Evolutionary conservation across 2,797 vertebrate genomes (phyloP), one percentile per base, ranked within the genome.

Genomic region (Eulemur albifrons): DNA sequence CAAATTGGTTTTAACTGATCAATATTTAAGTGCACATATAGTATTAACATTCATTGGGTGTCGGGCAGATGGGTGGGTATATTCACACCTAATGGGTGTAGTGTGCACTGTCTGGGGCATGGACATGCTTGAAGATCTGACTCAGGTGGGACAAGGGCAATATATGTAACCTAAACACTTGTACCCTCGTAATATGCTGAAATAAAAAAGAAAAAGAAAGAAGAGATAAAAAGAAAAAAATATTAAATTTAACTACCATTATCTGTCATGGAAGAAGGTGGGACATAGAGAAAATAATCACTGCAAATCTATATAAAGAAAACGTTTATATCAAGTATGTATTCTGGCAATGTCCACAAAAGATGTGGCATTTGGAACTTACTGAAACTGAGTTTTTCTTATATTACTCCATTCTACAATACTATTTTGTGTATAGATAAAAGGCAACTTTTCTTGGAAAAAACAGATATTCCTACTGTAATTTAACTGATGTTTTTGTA

Each of bases 401-500:
- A 65, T 79, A 48, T 14, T 14, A 23, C 15, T 86, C n/a, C 11
- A 76, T 45, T 83, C 30, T 45, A 32, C 27, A 30, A 38, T 84
- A 79, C 89, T 40, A 48, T 57, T 79, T 65, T 17, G 4, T 65
- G 45, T 79, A 67, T n/a, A 9, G 11, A 30, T 65, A 65, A 80
- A 63, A 32, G 12, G 4, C 15, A 38, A 3, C 70, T 85, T 65
- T 95, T 70, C 32, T 65, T 40, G 32, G 21, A 89, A 89, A 8
- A 4, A 83, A 65, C 77, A 72, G 18, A 30, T 79, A 57, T 57
- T 57, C 9, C 15, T 67, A 48, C 7, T 45, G 2, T 54, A 72
- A 79, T n/a, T 54, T 80, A 90, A 73, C 4, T 5, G 54, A 77
- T 38, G 85, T 79, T 85, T 89, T 95, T 90, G n/a, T 80, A 81